These are phyloP conservation scores for Drosophila neocordata DNA, from an alignment of 1,140 invertebrate genomes.

Conservation along the genomic window DNA sequence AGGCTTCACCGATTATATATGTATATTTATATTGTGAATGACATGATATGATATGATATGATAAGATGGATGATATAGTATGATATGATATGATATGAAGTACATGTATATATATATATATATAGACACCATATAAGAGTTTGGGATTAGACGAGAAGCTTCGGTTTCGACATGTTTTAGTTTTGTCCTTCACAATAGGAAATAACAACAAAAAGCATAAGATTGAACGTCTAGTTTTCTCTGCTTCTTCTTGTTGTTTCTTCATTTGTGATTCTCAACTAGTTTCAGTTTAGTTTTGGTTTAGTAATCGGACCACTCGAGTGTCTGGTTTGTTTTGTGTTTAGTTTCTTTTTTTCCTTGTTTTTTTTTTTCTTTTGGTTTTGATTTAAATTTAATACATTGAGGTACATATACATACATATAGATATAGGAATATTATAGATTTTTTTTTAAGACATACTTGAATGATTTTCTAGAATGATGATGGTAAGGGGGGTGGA, in stretches of 20 bases:
- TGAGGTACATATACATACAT: conserved; percentile 5
- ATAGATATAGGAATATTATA: background rate
- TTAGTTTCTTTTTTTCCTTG: background rate
- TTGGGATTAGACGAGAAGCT: background rate
- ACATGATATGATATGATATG: background rate
- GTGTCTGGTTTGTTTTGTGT: background rate
- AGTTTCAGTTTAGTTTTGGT: conserved; percentile 10
- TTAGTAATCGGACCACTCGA: background rate
- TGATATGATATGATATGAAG: background rate
- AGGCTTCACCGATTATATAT: conserved; percentile 10
- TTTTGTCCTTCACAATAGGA: background rate
- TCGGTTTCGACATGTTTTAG: background rate
- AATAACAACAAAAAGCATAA: no score
- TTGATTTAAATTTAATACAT: background rate
- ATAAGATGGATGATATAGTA: background rate
- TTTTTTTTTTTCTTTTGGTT: no score
- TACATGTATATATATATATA: conserved; percentile 23
- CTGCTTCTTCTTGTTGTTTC: conserved; percentile 16
- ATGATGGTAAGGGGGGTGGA: conserved; percentile 32
- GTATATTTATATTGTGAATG: background rate
- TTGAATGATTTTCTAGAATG: conserved; percentile 9
- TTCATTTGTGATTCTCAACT: conserved; percentile 27
- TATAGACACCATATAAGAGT: background rate
- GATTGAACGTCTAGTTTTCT: background rate
- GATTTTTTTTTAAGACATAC: background rate